Base-by-base conservation (phyloP, 1,140 invertebrate species). In the Pseudomyrmex gracilis region DNA sequence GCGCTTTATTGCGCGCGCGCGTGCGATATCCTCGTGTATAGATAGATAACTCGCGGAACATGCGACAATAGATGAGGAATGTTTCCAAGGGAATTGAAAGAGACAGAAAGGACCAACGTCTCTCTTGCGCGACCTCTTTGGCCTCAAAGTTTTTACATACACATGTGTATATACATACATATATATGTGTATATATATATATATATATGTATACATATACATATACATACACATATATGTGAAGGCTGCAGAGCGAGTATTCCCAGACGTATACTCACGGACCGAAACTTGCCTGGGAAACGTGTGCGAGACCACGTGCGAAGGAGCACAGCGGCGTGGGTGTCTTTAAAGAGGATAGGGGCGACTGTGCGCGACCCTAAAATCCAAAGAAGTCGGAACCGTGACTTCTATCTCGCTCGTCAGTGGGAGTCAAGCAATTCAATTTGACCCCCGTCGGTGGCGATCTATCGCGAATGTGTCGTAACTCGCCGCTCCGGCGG, bases 71-170 rank as follows among this genome's bases (percentile, higher is more conserved):
- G 53, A 70, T 78, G 64, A 80, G 43, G 12, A 60, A 70, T 34
- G 15, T 71, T 70, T 20, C 15, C 76, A 43, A 2, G 53, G 57
- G 53, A 70, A 49, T 20, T 34, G 34, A 34, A 47, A 58, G 22
- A 15, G 57, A 58, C 71, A 58, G 22, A 15, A 55, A 58, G 64
- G 34, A 67, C 53, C 20, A 63, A 63, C 12, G 43, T 66, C 20
- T 70, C 71, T 55, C 73, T 13, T 64, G 58, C 71, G 71, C 34
- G 34, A 34, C 34, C 34, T 58, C 64, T 76, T 10, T 12, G 4
- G 2, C 17, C 34, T 17, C 49, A 34, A 70, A 80, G 66, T 80
- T 80, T 80, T 80, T 80, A 71, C 60, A 57, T 58, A 34, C 64
- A n/a, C 45, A 60, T 15, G 43, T 13, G 43, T n/a, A 34, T 34